Base-by-base conservation (phyloP, 1,140 invertebrate species). In the Diorhabda carinulata region DNA sequence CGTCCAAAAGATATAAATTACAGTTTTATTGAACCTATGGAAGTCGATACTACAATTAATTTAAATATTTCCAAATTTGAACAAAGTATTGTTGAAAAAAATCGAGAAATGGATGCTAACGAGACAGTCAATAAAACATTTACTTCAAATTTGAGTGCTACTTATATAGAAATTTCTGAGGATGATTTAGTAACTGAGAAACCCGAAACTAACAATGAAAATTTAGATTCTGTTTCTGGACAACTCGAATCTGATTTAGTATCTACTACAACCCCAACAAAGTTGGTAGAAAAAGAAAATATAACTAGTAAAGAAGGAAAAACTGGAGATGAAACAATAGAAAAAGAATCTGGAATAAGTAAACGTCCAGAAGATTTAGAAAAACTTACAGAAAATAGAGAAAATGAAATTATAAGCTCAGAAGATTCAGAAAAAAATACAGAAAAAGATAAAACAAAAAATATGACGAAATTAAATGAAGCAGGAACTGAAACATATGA, bases 11-110 rank as follows among this genome's bases (percentile, higher is more conserved):
- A 67, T 41, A 61, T 57, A 8, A 61, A 69, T 5, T 64, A 58
- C n/a, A 72, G 71, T 57, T 72, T 69, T 61, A 45, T 66, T 8
- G 71, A 72, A 60, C 67, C 71, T 4, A 72, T 72, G 71, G 71
- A 72, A 57, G 64, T 72, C 3, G 71, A 72, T 61, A 58, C 68
- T 59, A n/a, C 65, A 44, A 40, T 65, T 41, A 25, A 52, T 45
- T 4, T 60, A 25, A 41, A 69, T 56, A 45, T 40, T 61, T 61
- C 63, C n/a, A 42, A 43, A 9, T 10, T 40, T 3, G 63, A 69
- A n/a, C 41, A 68, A 52, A 52, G 42, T 7, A 44, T 5, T 44
- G 52, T 44, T n/a, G 5, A 61, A 5, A 9, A 5, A 40, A 61
- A 45, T 41, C n/a, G n/a, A 52, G 43, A 57, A 9, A 9, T 45